These are phyloP conservation scores for Emberiza fucata DNA, from an alignment of 2,113 vertebrate genomes.

Conservation along the genomic window DNA sequence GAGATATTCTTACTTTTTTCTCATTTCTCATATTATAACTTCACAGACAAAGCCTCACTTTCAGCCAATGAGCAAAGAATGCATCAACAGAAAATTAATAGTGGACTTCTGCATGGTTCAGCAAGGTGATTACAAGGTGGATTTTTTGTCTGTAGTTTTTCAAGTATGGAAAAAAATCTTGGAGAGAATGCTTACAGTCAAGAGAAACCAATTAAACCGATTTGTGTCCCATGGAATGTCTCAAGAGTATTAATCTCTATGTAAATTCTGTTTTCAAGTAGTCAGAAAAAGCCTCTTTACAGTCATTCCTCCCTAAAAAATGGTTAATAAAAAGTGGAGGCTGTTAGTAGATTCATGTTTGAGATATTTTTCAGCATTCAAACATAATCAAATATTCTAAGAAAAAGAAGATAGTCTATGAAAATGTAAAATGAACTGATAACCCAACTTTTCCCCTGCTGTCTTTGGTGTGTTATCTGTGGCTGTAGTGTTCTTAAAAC, in stretches of 20 bases:
- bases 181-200: not conserved
- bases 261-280: slow-evolving; percentile 12
- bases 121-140: slow-evolving; percentile 3
- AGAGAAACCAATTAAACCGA: slow-evolving; percentile 40
- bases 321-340: not conserved
- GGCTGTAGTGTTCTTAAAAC: not conserved
- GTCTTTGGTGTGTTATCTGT: not conserved
- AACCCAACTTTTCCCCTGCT: not conserved
- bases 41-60: not conserved
- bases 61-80: slow-evolving; percentile 1
- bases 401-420: not conserved
- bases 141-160: slow-evolving; percentile 8
- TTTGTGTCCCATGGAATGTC: not conserved
- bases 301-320: not conserved
- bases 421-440: not conserved
- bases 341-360: not conserved
- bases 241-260: slow-evolving; percentile 19
- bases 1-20: not conserved
- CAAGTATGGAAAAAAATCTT: not conserved
- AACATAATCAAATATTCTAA: not conserved
- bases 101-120: not conserved
- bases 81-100: not conserved
- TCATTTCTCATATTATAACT: not conserved
- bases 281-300: not conserved
- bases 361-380: not conserved